A percentile compares a stretch with the other conserved stretches of the same genome.
Conservation (phyloP, 2,113 vertebrate species). For the Gymnobelideus leadbeateri region DNA sequence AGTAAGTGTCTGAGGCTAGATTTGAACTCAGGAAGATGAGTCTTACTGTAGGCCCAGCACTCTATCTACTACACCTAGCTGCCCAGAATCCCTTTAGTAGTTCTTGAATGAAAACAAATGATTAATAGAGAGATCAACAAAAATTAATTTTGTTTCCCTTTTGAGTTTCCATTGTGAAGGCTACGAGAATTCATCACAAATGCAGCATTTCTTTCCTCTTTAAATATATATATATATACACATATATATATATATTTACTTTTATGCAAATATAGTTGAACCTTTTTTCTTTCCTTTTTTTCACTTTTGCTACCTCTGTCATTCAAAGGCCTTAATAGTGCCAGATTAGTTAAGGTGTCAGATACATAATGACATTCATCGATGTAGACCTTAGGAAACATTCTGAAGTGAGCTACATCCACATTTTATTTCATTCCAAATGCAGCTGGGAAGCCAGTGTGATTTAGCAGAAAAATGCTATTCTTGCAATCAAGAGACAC, state of each 20-base stretch:
- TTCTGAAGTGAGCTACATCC: background rate
- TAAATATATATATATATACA: too few relatives aligned
- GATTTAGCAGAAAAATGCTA: background rate
- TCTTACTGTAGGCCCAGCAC: background rate
- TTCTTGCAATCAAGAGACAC: background rate
- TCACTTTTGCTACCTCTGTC: background rate
- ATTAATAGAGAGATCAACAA: background rate
- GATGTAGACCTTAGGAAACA: background rate
- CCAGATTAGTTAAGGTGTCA: constrained; percentile 8
- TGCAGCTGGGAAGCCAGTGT: background rate
- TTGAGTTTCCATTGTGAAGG: constrained; percentile 26
- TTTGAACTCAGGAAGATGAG: background rate
- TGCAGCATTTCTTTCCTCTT: constrained; percentile 5
- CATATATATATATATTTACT: too few relatives aligned
- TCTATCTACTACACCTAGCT: background rate
- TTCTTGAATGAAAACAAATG: constrained; percentile 5
- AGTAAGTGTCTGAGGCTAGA: background rate
- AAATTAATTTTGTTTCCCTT: background rate
- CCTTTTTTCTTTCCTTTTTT: constrained; percentile 40
- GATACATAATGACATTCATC: background rate
- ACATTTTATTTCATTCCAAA: constrained; percentile 50
- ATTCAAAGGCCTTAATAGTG: background rate
- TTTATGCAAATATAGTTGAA: background rate
- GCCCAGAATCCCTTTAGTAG: background rate
- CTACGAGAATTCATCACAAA: background rate